These are phyloP conservation scores for Anorthoa munda DNA, from an alignment of 2,888 invertebrate genomes.

Conservation along the genomic window DNA sequence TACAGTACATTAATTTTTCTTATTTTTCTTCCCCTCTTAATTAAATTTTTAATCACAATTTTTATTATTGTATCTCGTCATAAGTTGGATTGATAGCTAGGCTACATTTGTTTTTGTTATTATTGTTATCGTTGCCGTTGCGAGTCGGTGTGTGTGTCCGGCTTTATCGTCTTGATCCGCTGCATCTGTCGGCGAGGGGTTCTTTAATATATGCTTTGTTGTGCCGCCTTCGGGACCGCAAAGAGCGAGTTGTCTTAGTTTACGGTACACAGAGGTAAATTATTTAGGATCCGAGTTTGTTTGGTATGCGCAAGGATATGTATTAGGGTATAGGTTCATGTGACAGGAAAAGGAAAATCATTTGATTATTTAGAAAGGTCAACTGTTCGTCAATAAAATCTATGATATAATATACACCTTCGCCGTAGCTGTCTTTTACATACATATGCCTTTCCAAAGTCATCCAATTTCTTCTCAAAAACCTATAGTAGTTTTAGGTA, in stretches of 20 bases:
- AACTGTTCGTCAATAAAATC: neutral
- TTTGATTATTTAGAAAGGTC: conserved; percentile 17
- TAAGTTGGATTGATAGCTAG: conserved; percentile 75
- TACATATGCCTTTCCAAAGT: neutral
- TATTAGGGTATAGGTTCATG: neutral
- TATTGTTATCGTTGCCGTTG: conserved; percentile 63
- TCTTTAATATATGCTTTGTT: conserved; percentile 21
- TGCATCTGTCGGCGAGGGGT: conserved; percentile 60
- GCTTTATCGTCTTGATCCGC: conserved; percentile 45
- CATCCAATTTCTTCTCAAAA: neutral
- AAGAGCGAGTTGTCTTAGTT: conserved; percentile 42
- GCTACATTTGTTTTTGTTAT: conserved; percentile 68
- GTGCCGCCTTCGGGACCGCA: conserved; percentile 42
- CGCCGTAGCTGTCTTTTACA: too few species aligned
- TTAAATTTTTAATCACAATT: conserved; percentile 83
- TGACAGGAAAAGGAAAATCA: conserved; percentile 1
- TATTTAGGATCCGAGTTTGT: conserved; percentile 37
- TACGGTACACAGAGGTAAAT: conserved; percentile 7
- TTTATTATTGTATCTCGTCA: conserved; percentile 87
- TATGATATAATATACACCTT: neutral
- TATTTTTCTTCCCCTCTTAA: conserved; percentile 67
- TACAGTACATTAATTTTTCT: conserved; percentile 79
- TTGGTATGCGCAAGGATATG: conserved; percentile 1
- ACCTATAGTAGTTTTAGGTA: neutral
- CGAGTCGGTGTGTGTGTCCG: conserved; percentile 45